A percentile compares a stretch with the other conserved stretches of the same genome.
Evolutionary conservation across 2,113 vertebrate genomes (phyloP).

Genomic region (Spea multiplicata): DNA sequence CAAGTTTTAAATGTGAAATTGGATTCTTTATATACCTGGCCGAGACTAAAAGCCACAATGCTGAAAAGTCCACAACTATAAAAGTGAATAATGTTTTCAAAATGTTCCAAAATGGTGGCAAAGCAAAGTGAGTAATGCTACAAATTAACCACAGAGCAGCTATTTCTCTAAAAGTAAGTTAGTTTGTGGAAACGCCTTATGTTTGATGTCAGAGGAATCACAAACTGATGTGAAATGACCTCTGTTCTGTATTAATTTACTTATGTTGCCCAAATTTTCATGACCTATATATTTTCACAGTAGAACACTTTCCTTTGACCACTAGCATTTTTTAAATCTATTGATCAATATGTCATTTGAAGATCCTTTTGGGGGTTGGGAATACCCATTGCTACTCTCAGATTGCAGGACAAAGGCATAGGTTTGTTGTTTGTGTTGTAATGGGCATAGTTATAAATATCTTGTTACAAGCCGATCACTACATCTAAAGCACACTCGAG

Average conservation of each 20-base stretch:
- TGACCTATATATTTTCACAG: conserved; percentile 54
- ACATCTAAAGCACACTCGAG: conserved; percentile 67
- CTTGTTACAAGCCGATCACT: conserved; percentile 64
- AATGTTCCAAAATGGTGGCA: too few species aligned
- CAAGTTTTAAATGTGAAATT: too few species aligned
- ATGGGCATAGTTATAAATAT: conserved; percentile 70
- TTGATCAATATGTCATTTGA: conserved; percentile 80
- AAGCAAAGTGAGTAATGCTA: not conserved
- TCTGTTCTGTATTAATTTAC: conserved; percentile 50
- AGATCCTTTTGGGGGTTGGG: conserved; percentile 67
- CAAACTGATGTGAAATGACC: conserved; percentile 55
- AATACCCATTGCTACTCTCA: conserved; percentile 68
- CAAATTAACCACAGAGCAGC: not conserved
- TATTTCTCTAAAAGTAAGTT: conserved; percentile 51
- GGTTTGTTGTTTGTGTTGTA: conserved; percentile 82
- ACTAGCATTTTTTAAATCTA: conserved; percentile 73
- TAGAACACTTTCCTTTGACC: conserved; percentile 62
- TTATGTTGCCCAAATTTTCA: conserved; percentile 53
- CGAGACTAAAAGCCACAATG: too few species aligned
- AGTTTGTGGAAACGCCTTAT: conserved; percentile 50
- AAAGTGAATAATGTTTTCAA: too few species aligned
- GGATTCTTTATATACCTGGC: too few species aligned
- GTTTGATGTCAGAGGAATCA: conserved; percentile 33
- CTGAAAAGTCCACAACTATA: too few species aligned
- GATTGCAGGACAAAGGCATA: conserved; percentile 76